Conservation (phyloP, 2,113 vertebrate species). For the Dicaeum eximium region DNA sequence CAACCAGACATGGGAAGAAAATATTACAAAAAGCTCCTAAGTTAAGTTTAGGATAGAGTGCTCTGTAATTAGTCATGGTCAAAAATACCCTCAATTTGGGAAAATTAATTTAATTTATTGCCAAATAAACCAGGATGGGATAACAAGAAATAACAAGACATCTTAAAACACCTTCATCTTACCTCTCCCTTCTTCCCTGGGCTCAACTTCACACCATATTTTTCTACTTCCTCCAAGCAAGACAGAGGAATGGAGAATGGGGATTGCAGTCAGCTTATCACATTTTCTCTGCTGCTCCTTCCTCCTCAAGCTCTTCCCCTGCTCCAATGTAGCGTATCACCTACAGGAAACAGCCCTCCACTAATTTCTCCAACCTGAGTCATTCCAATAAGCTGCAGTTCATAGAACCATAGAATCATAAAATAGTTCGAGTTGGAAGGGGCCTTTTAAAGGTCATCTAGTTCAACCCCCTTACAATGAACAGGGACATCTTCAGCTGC, state of each 20-base stretch:
- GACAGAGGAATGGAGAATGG: not conserved
- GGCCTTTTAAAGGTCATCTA: not conserved
- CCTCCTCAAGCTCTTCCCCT: not conserved
- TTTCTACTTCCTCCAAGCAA: not conserved
- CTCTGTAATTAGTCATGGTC: not conserved
- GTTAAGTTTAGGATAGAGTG: not conserved
- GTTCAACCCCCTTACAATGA: not conserved
- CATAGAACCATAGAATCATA: not conserved
- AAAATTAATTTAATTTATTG: not conserved
- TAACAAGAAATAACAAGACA: not conserved
- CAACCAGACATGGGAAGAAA: not conserved
- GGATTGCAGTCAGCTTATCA: not conserved
- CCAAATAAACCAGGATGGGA: not conserved
- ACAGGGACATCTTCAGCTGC: not conserved
- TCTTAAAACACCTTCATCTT: not conserved
- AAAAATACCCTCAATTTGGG: not conserved
- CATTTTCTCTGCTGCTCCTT: not conserved
- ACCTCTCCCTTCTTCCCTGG: not conserved
- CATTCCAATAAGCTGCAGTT: not conserved
- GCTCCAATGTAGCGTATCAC: not conserved
- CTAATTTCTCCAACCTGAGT: not conserved
- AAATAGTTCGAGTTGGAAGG: not conserved
- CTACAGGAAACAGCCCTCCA: not conserved
- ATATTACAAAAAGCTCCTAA: fast-evolving
- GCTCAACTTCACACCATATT: not conserved